phyloP scores from a whole-genome alignment of 2,113 vertebrate genomes.

The Tympanuchus pallidicinctus region DNA sequence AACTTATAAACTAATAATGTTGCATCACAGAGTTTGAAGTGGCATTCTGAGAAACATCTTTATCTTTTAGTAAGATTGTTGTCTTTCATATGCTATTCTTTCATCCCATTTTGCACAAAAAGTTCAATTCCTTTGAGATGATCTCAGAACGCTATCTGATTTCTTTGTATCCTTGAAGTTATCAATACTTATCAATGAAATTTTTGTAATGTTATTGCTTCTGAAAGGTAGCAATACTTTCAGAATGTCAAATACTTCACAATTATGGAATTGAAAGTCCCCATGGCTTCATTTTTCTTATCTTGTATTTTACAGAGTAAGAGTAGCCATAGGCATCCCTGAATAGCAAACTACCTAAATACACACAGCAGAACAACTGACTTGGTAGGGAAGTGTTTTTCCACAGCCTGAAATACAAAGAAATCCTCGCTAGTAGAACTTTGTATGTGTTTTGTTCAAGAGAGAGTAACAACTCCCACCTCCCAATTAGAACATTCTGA shows the following conservation, averaged over 20 bases:
- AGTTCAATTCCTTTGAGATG: neutral
- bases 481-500: neutral
- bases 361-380: neutral
- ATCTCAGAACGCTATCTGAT: neutral
- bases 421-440: neutral
- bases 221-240: neutral
- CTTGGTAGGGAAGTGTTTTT: neutral
- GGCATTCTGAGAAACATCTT: neutral
- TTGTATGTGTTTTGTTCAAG: neutral
- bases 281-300: neutral
- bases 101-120: neutral
- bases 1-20: neutral
- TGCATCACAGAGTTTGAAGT: neutral
- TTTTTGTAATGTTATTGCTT: neutral
- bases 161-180: neutral
- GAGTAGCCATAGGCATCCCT: neutral
- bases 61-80: neutral
- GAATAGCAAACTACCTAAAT: neutral
- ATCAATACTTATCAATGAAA: neutral
- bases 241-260: neutral
- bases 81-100: neutral
- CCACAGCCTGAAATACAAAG: neutral
- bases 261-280: neutral
- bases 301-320: neutral
- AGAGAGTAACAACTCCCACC: neutral